These are phyloP conservation scores for Clavelina lepadiformis DNA, from an alignment of 23 tunicate genomes.

Conservation along the genomic window DNA sequence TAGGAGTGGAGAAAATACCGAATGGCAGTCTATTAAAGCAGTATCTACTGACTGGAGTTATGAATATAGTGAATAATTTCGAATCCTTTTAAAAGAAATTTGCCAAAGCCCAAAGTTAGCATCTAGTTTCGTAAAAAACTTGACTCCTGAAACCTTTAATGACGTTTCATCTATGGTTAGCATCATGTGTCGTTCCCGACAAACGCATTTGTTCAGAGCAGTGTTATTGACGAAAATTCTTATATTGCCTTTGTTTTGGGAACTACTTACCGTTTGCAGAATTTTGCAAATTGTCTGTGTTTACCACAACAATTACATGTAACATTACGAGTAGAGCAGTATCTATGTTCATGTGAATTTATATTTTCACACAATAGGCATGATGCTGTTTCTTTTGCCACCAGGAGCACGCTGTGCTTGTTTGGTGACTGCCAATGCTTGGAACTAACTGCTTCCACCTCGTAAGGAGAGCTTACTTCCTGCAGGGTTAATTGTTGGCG, in stretches of 20 bases:
- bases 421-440: no score
- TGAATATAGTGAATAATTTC: not conserved
- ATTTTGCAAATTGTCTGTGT: no score
- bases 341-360: no score
- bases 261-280: no score
- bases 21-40: slow-evolving; percentile 27
- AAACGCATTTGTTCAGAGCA: not conserved
- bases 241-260: slow-evolving; percentile 9
- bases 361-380: no score
- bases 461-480: no score
- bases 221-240: slow-evolving; percentile 18
- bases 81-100: slow-evolving; percentile 3
- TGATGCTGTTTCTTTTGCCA: no score
- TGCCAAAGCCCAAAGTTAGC: slow-evolving; percentile 31
- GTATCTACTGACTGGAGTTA: not conserved
- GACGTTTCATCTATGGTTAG: slow-evolving; percentile 17
- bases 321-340: no score
- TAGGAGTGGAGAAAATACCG: slow-evolving; percentile 12
- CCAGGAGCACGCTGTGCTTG: no score
- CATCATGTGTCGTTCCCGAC: slow-evolving; percentile 1
- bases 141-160: not conserved
- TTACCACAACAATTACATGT: no score
- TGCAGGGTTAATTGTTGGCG: no score
- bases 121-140: slow-evolving; percentile 16
- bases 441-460: no score